A percentile compares a stretch with the other conserved stretches of the same genome.
These are phyloP conservation scores for Psittacula cyanocephala DNA, from an alignment of 2,113 vertebrate genomes.

Conservation along the genomic window DNA sequence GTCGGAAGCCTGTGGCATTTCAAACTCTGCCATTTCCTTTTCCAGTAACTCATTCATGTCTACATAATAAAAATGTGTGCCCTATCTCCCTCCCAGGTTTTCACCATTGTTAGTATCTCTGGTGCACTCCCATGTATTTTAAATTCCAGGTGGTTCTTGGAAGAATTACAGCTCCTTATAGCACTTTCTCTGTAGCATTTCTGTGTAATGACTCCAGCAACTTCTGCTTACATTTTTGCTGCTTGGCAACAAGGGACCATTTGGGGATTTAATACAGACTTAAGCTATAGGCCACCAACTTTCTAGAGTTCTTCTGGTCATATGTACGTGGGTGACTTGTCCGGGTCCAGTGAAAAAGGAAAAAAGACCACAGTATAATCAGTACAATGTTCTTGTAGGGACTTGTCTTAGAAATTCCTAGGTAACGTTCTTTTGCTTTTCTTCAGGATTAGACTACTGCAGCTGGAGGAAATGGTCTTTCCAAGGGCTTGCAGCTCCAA, in stretches of 20 bases:
- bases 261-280: background rate
- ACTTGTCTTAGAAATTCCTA: background rate
- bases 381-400: background rate
- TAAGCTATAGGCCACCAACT: background rate
- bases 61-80: background rate
- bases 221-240: background rate
- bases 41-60: background rate
- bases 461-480: background rate
- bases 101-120: background rate
- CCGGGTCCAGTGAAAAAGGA: background rate
- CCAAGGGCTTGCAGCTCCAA: background rate
- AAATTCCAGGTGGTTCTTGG: background rate
- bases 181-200: background rate
- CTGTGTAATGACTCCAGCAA: background rate
- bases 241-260: background rate
- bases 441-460: background rate
- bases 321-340: background rate
- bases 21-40: background rate
- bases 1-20: background rate
- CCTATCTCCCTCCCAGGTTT: accelerated
- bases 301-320: background rate
- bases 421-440: background rate
- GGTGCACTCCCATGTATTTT: background rate
- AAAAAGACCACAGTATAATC: background rate
- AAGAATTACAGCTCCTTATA: background rate